Conservation (phyloP, 1,140 invertebrate genomes). For the Drosophila varians region DNA sequence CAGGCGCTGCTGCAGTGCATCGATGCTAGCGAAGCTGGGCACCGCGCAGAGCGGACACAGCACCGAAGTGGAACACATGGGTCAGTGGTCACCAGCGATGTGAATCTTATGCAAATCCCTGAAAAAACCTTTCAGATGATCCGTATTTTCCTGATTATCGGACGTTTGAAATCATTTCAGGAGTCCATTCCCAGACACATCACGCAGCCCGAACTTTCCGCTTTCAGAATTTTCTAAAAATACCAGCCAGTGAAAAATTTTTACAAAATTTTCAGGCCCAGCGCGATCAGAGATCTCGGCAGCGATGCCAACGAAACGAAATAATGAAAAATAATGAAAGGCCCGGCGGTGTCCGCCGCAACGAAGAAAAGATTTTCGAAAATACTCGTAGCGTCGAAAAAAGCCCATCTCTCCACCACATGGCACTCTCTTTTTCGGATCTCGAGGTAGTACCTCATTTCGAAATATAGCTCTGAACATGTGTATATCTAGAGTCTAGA, state of each 20-base stretch:
- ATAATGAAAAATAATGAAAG: constrained; percentile 55
- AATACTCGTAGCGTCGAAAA: constrained; percentile 35
- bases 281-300: constrained; percentile 26
- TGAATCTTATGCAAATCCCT: constrained; percentile 35
- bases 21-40: constrained; percentile 88
- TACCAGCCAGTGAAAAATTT: constrained; percentile 73
- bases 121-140: background rate
- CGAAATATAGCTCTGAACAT: constrained; percentile 32
- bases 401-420: constrained; percentile 11
- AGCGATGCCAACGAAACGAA: constrained; percentile 40
- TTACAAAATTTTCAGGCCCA: constrained; percentile 50
- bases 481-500: constrained; percentile 16
- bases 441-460: constrained; percentile 10
- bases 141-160: constrained; percentile 10
- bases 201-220: constrained; percentile 30
- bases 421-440: constrained; percentile 1
- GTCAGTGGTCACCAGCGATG: constrained; percentile 78
- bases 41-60: constrained; percentile 90
- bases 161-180: constrained; percentile 20
- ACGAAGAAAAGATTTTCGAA: constrained; percentile 37
- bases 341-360: constrained; percentile 30
- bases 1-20: constrained; percentile 88
- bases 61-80: constrained; percentile 87
- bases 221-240: constrained; percentile 72
- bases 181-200: constrained; percentile 46